Conservation (phyloP, 1,140 invertebrate genomes). For the Drosophila grimshawi region DNA sequence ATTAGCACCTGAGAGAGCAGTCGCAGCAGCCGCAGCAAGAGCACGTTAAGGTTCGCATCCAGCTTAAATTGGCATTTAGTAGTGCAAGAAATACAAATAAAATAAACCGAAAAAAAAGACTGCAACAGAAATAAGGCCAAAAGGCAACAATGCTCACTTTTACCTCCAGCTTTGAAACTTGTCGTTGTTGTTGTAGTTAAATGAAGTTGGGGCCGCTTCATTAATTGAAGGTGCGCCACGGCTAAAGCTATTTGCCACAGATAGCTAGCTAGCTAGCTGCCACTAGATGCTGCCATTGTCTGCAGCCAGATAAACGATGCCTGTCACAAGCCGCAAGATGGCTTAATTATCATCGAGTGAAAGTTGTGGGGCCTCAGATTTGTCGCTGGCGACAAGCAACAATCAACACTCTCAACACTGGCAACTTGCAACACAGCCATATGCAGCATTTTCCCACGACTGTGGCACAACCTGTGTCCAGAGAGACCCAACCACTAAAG, state of each 20-base stretch:
- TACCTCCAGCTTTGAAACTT: slow-evolving; percentile 40
- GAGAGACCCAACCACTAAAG: neutral
- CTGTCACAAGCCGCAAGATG: slow-evolving; percentile 55
- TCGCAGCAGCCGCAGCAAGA: neutral
- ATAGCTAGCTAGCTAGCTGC: slow-evolving; percentile 28
- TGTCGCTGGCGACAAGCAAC: slow-evolving; percentile 39
- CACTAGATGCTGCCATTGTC: slow-evolving; percentile 69
- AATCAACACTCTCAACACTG: slow-evolving; percentile 20
- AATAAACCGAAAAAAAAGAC: no score
- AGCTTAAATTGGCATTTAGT: slow-evolving; percentile 37
- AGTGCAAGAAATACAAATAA: neutral
- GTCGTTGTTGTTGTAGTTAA: slow-evolving; percentile 44
- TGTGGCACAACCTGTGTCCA: slow-evolving; percentile 49
- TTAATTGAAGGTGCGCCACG: slow-evolving; percentile 76
- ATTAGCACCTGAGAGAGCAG: slow-evolving; percentile 50
- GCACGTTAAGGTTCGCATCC: neutral
- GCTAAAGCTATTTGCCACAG: slow-evolving; percentile 51
- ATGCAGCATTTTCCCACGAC: slow-evolving; percentile 62
- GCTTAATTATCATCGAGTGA: slow-evolving; percentile 76
- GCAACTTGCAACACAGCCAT: slow-evolving; percentile 20
- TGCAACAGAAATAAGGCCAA: slow-evolving; percentile 24
- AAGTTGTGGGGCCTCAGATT: slow-evolving; percentile 51
- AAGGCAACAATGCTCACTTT: slow-evolving; percentile 56
- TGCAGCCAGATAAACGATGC: slow-evolving; percentile 51
- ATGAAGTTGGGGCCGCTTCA: slow-evolving; percentile 54